Evolutionary conservation across 2,797 vertebrate species (phyloP).

Genomic region (Catharus ustulatus): DNA sequence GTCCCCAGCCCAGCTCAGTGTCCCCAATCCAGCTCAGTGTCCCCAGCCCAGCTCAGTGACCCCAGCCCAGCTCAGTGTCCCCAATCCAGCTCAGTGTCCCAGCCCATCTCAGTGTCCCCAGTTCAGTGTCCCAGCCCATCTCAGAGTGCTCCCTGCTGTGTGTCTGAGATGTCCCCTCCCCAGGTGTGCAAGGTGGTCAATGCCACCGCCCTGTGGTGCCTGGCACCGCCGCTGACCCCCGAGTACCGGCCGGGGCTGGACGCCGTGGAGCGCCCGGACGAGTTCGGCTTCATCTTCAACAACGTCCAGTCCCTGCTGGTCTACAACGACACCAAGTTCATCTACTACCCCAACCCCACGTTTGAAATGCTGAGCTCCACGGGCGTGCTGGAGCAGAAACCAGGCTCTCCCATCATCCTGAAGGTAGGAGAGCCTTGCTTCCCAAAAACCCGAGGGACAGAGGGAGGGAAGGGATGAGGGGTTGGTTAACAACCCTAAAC

Average conservation of each 20-base stretch:
- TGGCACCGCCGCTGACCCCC: slow-evolving; percentile 86
- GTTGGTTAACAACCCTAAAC: fast-evolving
- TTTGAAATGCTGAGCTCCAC: slow-evolving; percentile 91
- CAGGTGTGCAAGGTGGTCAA: slow-evolving; percentile 93
- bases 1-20: no score
- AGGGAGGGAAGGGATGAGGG: not conserved
- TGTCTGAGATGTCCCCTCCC: not conserved
- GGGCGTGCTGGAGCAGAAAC: slow-evolving; percentile 94
- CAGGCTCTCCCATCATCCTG: slow-evolving; percentile 95
- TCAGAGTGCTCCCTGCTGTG: not conserved
- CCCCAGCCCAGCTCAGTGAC: no score
- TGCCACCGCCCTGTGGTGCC: slow-evolving; percentile 88
- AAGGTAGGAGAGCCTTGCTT: slow-evolving; percentile 80
- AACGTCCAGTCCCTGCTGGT: slow-evolving; percentile 93
- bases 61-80: no score
- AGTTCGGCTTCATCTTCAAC: slow-evolving; percentile 98
- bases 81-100: no score
- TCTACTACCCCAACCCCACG: slow-evolving; percentile 95
- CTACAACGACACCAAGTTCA: slow-evolving; percentile 97
- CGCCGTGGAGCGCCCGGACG: slow-evolving; percentile 89
- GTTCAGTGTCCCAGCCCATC: no score
- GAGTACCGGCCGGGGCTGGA: slow-evolving; percentile 89
- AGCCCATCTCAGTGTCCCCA: no score
- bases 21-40: no score
- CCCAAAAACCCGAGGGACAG: not conserved